Evolutionary conservation across 2,888 invertebrate genomes (phyloP), one percentile per base, ranked within the genome.

Genomic region (Uloborus plumipes): DNA sequence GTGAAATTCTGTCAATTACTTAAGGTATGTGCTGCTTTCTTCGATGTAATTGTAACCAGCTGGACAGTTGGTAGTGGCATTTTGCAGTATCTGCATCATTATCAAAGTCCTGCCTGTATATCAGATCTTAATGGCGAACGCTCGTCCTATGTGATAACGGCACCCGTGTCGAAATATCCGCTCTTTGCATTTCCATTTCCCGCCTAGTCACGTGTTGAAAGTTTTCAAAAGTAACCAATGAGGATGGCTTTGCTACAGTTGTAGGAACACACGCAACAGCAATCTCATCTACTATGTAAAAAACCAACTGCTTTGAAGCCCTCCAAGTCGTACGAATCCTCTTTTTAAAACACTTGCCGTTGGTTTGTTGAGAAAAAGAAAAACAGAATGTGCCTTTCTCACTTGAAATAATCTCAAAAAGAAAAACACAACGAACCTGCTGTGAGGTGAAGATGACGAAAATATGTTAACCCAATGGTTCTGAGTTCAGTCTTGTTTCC

Each of bases 351-450:
- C 49, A 51, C 26, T 51, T 18, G 20, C 51, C 22, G 64, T 53
- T 22, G 55, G 71, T 49, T 49, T 65, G 62, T 82, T 39, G 76
- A 64, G 82, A 77, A 67, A 18, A 62, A 74, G 47, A 59, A 55
- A 26, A 50, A 67, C 59, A 59, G 69, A 66, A 83, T 73, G 83
- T 83, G 83, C 83, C 83, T 83, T 72, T 53, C 50, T 70, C 51
- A 70, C 61, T 61, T 67, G 53, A 53, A 51, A 26, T 53, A 72
- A 64, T 67, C 47, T 66, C 65, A 70, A 65, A 76, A 49, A 83
- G 64, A 39, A 39, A 53, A 61, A 72, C 61, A 82, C 80, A 73
- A 81, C 76, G 77, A 77, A 72, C 77, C 76, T 67, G 55, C 70
- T 51, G 58, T 51, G 51, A 62, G 62, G 64, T 47, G 47, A 64